Percentiles rank a stretch among this genome's conserved stretches.
phyloP scores from a whole-genome alignment of 2,888 invertebrate species.

The Thumatha senex region DNA sequence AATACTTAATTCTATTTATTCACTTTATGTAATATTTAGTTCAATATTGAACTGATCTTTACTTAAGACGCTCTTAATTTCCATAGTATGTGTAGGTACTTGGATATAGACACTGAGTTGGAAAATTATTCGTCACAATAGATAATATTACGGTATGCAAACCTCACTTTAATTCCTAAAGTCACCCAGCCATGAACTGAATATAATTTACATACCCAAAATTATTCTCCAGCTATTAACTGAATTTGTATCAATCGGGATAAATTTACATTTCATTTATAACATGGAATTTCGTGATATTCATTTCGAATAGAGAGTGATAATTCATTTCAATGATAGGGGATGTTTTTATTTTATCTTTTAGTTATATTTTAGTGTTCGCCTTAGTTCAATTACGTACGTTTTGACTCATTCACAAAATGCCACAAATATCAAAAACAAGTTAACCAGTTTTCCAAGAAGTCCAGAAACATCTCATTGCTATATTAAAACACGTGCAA shows the following conservation, averaged over 20 bases:
- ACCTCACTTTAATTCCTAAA: constrained; percentile 39
- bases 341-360: neutral
- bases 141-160: constrained; percentile 1
- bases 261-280: constrained; percentile 33
- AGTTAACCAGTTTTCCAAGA: too few species aligned
- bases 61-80: too few species aligned
- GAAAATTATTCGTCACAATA: constrained; percentile 1
- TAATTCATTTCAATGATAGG: neutral
- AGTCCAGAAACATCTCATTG: too few species aligned
- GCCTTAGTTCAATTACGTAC: too few species aligned
- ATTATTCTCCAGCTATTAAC: constrained; percentile 30
- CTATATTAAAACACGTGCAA: too few species aligned
- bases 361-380: neutral
- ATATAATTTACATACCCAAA: constrained; percentile 42
- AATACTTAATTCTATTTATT: too few species aligned
- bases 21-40: too few species aligned
- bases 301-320: constrained; percentile 1
- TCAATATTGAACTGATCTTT: too few species aligned
- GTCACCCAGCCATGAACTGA: constrained; percentile 37
- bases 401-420: too few species aligned
- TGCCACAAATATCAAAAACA: too few species aligned
- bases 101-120: neutral
- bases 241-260: constrained; percentile 31
- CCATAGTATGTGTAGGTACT: too few species aligned
- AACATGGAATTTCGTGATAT: constrained; percentile 12